Conservation (phyloP, 2,113 vertebrate genomes). For the Psittacula cyanocephala region DNA sequence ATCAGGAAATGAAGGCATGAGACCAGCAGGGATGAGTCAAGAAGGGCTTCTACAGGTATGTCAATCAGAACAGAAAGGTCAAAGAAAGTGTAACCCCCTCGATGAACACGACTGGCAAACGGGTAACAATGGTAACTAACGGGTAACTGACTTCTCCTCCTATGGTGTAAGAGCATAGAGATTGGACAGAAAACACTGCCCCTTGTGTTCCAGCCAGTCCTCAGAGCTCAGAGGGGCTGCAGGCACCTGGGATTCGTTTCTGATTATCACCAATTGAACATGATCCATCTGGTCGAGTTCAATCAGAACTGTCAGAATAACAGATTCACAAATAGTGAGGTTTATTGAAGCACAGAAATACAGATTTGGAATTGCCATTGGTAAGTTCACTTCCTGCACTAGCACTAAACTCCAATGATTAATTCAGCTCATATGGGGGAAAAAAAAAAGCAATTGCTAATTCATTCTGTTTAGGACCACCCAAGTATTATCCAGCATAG, state of each 20-base stretch:
- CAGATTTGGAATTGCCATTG: not conserved
- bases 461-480: not conserved
- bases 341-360: not conserved
- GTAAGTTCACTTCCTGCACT: not conserved
- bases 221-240: not conserved
- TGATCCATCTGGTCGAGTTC: not conserved
- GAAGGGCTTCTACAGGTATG: not conserved
- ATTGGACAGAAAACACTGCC: not conserved
- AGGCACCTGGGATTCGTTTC: not conserved
- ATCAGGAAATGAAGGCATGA: not conserved
- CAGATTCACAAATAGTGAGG: not conserved
- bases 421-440: not conserved
- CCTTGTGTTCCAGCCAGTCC: not conserved
- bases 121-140: too few relatives aligned
- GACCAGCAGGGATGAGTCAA: not conserved
- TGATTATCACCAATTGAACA: not conserved
- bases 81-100: not conserved
- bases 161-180: not conserved
- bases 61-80: not conserved
- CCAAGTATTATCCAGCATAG: not conserved
- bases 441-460: not conserved
- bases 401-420: not conserved
- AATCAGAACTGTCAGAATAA: not conserved
- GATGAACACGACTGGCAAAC: not conserved
- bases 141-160: not conserved